Evolutionary conservation across 2,113 vertebrate genomes (phyloP).

Genomic region (Stegastes partitus): DNA sequence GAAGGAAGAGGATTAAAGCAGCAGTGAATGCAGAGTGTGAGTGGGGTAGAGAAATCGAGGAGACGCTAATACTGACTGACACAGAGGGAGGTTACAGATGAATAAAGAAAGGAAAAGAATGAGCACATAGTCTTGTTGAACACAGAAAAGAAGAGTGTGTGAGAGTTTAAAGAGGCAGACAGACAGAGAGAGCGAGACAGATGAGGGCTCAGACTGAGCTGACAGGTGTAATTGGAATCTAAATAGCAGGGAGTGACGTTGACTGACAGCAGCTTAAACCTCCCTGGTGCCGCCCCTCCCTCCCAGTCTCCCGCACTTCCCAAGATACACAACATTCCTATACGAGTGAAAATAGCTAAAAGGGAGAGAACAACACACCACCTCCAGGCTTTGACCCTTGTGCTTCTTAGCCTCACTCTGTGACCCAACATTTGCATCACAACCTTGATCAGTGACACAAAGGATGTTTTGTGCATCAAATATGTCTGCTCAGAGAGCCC

Average conservation of each 20-base stretch:
- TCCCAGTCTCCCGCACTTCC: conserved; percentile 23
- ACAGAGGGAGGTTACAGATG: conserved; percentile 48
- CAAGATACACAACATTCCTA: conserved; percentile 16
- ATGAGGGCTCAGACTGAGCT: conserved; percentile 69
- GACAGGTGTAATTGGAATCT: conserved; percentile 82
- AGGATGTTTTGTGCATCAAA: neutral
- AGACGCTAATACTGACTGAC: conserved; percentile 72
- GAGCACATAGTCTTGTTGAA: conserved; percentile 56
- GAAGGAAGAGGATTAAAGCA: conserved; percentile 53
- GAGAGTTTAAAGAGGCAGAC: conserved; percentile 54
- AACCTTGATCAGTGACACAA: neutral
- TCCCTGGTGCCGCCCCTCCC: conserved; percentile 20
- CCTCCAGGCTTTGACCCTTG: conserved; percentile 38
- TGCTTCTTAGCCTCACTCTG: neutral
- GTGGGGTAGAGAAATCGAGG: conserved; percentile 24
- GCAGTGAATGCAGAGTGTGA: conserved; percentile 22
- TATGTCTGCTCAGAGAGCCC: neutral
- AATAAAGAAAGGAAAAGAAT: conserved; percentile 60
- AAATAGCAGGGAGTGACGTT: conserved; percentile 73
- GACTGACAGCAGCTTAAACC: conserved; percentile 77
- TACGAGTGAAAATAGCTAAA: conserved; percentile 15
- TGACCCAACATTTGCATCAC: conserved; percentile 28
- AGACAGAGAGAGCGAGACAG: conserved; percentile 52
- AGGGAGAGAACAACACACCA: conserved; percentile 1
- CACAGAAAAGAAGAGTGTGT: conserved; percentile 49